These are phyloP conservation scores for Rhodophaea formosa DNA, from an alignment of 2,888 invertebrate species.

Conservation along the genomic window DNA sequence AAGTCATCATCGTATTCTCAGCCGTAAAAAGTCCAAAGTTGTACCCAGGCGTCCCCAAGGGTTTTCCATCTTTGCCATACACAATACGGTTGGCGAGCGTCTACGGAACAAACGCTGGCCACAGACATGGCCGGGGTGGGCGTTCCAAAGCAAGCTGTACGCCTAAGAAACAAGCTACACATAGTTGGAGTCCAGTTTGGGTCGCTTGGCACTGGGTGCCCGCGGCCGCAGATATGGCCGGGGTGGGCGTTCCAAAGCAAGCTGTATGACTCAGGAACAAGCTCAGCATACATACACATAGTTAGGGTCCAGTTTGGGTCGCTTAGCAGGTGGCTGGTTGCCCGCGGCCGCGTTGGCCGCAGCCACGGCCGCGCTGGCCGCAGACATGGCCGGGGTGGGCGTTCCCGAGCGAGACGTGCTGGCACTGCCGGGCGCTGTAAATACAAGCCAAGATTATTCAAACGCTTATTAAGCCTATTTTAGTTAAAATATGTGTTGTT, in stretches of 20 bases:
- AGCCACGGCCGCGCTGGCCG: slow-evolving; percentile 30
- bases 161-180: slow-evolving; percentile 32
- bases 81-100: no score
- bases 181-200: slow-evolving; percentile 62
- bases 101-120: no score
- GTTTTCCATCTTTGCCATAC: no score
- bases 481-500: no score
- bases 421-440: slow-evolving; percentile 41
- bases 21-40: no score
- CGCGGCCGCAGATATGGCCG: not conserved
- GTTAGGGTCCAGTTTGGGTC: slow-evolving; percentile 59
- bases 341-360: slow-evolving; percentile 40
- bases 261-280: no score
- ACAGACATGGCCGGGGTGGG: no score
- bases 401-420: slow-evolving; percentile 49
- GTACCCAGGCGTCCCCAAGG: no score
- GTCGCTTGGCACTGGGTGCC: slow-evolving; percentile 46
- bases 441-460: not conserved
- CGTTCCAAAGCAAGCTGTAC: no score
- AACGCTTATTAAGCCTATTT: no score
- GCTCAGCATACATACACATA: slow-evolving; percentile 48
- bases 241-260: no score
- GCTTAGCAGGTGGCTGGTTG: slow-evolving; percentile 50
- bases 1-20: no score
- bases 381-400: slow-evolving; percentile 39